These are phyloP conservation scores for Paedocypris sp. DNA, from an alignment of 2,113 vertebrate species.

Conservation along the genomic window DNA sequence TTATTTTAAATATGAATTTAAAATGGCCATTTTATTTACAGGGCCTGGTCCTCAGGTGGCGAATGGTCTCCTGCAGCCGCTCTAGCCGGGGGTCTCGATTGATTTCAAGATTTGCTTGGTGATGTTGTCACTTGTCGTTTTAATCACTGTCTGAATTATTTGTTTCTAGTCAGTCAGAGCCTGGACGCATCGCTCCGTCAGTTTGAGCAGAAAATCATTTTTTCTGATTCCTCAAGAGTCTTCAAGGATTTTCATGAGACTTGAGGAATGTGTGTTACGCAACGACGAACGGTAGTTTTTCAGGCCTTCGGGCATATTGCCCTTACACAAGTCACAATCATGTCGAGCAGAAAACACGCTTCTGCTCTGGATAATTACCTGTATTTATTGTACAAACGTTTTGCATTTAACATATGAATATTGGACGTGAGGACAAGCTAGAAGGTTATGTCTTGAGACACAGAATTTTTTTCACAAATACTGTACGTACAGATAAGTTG, in stretches of 20 bases:
- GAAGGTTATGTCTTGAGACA: too few species aligned
- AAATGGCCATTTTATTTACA: too few species aligned
- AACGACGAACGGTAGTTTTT: not conserved
- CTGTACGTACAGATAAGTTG: too few species aligned
- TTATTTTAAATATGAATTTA: too few species aligned
- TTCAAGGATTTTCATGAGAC: not conserved
- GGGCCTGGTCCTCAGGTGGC: not conserved
- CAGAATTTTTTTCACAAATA: too few species aligned
- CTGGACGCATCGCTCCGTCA: conserved; percentile 1
- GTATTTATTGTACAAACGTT: not conserved
- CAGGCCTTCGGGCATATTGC: not conserved
- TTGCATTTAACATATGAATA: not conserved
- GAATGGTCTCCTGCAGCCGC: not conserved
- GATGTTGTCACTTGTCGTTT: conserved; percentile 1
- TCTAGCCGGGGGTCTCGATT: not conserved
- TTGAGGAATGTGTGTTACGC: not conserved
- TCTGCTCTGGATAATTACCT: not conserved
- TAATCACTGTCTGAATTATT: conserved; percentile 3
- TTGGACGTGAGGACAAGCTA: too few species aligned
- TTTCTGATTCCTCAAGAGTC: not conserved
- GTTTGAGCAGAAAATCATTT: not conserved
- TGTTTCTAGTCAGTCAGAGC: conserved; percentile 18
- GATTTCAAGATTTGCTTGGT: not conserved
- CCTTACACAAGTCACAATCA: not conserved
- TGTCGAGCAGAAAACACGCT: not conserved